Evolutionary conservation across 2,113 vertebrate species (phyloP), one percentile per base, ranked within the genome.

Genomic region (Dipodomys stephensi): DNA sequence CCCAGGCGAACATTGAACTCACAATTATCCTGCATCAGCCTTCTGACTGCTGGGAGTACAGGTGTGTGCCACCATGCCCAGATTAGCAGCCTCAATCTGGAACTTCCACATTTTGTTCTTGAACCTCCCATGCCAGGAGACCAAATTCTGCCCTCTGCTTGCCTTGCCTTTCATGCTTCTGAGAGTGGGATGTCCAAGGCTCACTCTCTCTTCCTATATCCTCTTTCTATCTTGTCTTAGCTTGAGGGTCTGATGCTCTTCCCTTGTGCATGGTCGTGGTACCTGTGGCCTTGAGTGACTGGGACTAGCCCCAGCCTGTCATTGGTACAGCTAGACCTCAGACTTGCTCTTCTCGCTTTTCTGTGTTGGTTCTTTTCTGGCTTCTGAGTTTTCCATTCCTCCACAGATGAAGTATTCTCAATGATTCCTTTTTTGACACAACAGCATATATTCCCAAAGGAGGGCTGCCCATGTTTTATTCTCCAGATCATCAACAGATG

Each of bases 381-480:
- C n/a, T 32, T 87, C 2, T 46, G 32, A 39, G 8, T 85, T 65
- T 85, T 76, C 60, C 12, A 0, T 67, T 80, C 39, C 83, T 49
- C 7, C 19, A 72, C 62, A 83, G 62, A 82, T 44, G 6, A 20
- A 53, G 46, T 82, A 64, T 18, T 49, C 74, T 94, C 27, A 10
- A 16, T 82, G 72, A 88, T 91, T 95, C 5, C 39, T 39, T 39
- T 39, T 39, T 82, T 83, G 67, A 92, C 78, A 89, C 64, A 84
- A 79, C 11, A 60, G 12, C 46, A 18, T 39, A 78, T 79, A 68
- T 77, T 87, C 74, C 87, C 84, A 22, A 49, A 78, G 87, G 90
- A 83, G 73, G 74, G 94, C 82, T 49, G 62, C 92, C 68, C 82
- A 30, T 30, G n/a, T 95, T 94, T 96, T 93, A 81, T 92, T 83